Conservation (phyloP, 2,888 invertebrate genomes). For the Mayetiola destructor region DNA sequence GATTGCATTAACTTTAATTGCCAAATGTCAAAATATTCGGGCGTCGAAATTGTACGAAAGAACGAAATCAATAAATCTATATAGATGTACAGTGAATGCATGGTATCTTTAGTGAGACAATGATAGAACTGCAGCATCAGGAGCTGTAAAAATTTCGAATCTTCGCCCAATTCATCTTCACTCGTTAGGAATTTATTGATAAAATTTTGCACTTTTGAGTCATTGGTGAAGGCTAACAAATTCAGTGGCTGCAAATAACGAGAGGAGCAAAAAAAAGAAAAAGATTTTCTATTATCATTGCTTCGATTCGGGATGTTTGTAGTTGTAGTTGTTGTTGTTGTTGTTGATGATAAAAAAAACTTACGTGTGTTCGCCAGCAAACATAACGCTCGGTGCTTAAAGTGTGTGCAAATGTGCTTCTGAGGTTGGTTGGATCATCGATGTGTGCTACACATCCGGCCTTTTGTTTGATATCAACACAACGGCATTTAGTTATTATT, state of each 20-base stretch:
- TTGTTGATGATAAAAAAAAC: background rate
- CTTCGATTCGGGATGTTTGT: background rate
- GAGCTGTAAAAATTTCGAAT: slow-evolving; percentile 42
- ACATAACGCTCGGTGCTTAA: slow-evolving; percentile 51
- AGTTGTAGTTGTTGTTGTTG: background rate
- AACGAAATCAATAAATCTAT: slow-evolving; percentile 50
- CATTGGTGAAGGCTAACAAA: slow-evolving; percentile 60
- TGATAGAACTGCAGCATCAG: slow-evolving; percentile 59
- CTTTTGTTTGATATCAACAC: slow-evolving; percentile 73
- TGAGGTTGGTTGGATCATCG: slow-evolving; percentile 68
- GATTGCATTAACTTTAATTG: slow-evolving; percentile 56
- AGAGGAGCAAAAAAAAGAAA: background rate
- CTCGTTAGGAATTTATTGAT: slow-evolving; percentile 48
- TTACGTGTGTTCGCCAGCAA: slow-evolving; percentile 32
- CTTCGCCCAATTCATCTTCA: slow-evolving; percentile 32
- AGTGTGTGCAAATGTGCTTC: slow-evolving; percentile 62
- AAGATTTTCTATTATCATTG: background rate
- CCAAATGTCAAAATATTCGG: slow-evolving; percentile 50
- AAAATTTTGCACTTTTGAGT: slow-evolving; percentile 53
- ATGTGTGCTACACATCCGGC: slow-evolving; percentile 77
- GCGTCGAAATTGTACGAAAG: slow-evolving; percentile 20
- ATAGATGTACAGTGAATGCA: slow-evolving; percentile 60
- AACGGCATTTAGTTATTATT: slow-evolving; percentile 51
- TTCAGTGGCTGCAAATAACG: slow-evolving; percentile 37
- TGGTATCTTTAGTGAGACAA: slow-evolving; percentile 64